phyloP scores from a whole-genome alignment of 1,140 invertebrate genomes.

The Scaptomyza montana region DNA sequence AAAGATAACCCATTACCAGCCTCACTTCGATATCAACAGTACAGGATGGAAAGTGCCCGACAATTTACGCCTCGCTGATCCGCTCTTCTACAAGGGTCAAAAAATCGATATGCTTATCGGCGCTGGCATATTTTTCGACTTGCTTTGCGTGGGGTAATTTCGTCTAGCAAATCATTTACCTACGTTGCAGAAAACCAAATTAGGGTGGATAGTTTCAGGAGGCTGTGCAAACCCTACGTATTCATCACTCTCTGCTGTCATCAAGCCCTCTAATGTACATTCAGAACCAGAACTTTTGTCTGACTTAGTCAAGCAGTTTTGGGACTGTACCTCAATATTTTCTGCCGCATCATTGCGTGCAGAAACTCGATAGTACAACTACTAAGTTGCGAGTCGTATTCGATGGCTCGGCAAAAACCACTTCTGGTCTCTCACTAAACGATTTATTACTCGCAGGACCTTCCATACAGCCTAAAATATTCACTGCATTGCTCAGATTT shows the following conservation, averaged over 20 bases:
- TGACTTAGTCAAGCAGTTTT: too few species aligned
- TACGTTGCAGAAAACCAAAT: constrained; percentile 25
- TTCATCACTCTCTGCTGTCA: constrained; percentile 11
- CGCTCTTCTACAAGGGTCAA: constrained; percentile 3
- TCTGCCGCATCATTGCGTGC: too few species aligned
- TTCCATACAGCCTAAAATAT: constrained; percentile 47
- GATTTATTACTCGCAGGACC: constrained; percentile 28
- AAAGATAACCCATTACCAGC: not conserved
- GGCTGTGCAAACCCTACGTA: not conserved
- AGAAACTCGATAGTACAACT: constrained; percentile 28
- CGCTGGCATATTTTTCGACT: not conserved
- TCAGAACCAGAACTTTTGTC: too few species aligned
- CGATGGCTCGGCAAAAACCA: constrained; percentile 29
- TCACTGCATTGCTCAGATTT: constrained; percentile 78
- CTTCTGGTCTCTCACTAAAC: constrained; percentile 36
- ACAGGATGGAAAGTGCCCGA: not conserved
- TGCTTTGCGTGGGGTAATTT: constrained; percentile 20
- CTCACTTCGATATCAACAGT: not conserved
- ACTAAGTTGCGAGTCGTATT: constrained; percentile 44
- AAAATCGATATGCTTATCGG: constrained; percentile 5
- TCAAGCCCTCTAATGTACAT: not conserved
- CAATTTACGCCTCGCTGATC: not conserved
- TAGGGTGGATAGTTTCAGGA: constrained; percentile 37
- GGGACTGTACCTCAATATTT: not conserved
- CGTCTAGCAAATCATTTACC: constrained; percentile 3